These are phyloP conservation scores for Karalla daura DNA, from an alignment of 2,797 vertebrate genomes.

Conservation along the genomic window DNA sequence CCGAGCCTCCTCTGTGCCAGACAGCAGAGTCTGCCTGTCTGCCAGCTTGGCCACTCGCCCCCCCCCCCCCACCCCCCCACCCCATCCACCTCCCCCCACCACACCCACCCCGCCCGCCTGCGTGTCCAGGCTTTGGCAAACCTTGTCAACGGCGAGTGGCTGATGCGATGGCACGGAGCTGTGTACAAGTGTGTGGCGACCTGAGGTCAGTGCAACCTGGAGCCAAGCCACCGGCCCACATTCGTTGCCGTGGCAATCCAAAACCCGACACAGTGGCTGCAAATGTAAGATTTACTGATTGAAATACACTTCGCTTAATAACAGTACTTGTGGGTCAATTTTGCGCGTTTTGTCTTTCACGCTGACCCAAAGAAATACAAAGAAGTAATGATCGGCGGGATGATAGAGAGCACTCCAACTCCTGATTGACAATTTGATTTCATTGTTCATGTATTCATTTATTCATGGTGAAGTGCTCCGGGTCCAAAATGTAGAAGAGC, in stretches of 20 bases:
- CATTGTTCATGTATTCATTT: slow-evolving; percentile 4
- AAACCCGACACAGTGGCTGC: not conserved
- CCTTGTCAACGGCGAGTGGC: slow-evolving; percentile 47
- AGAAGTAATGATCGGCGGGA: not conserved
- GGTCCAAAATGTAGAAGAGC: slow-evolving; percentile 34
- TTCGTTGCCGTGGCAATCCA: not conserved
- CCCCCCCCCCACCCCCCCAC: too few relatives aligned
- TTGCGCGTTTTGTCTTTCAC: not conserved
- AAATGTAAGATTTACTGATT: not conserved
- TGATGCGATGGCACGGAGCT: slow-evolving; percentile 43
- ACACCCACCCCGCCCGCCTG: slow-evolving; percentile 6
- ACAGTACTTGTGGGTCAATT: not conserved
- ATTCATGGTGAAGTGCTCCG: slow-evolving; percentile 23
- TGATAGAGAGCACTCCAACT: not conserved
- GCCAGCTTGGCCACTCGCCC: slow-evolving; percentile 22
- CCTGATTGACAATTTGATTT: not conserved
- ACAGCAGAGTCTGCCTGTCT: slow-evolving; percentile 61
- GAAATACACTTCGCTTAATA: not conserved
- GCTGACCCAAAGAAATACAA: slow-evolving; percentile 3
- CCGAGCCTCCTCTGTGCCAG: slow-evolving; percentile 48
- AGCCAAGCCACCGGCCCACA: slow-evolving; percentile 29
- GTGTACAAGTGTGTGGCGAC: slow-evolving; percentile 39
- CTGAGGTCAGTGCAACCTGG: slow-evolving; percentile 48
- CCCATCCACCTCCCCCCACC: too few relatives aligned
- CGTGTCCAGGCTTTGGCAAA: slow-evolving; percentile 57